Percentiles rank a stretch among this genome's conserved stretches.
Conservation (phyloP, 1,140 invertebrate species). For the Neodiprion virginianus region DNA sequence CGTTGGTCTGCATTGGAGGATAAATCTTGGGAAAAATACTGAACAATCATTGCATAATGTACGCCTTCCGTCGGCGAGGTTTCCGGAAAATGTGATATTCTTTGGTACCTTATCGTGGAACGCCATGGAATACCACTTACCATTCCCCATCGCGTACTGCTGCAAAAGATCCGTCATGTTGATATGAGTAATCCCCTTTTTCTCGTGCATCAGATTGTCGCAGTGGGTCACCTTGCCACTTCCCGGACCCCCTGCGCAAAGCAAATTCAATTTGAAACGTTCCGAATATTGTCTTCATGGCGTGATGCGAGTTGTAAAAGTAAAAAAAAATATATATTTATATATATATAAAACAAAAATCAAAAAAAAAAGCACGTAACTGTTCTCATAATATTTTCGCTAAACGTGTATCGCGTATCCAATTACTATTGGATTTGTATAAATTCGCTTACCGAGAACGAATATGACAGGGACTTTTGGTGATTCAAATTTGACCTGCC, state of each 20-base stretch:
- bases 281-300: background rate
- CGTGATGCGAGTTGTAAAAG: background rate
- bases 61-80: too few species aligned
- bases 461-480: conserved; percentile 87
- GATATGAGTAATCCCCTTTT: conserved; percentile 82
- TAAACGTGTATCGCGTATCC: background rate
- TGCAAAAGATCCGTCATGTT: conserved; percentile 90
- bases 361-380: conserved; percentile 2
- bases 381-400: background rate
- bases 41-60: too few species aligned
- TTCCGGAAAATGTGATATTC: too few species aligned
- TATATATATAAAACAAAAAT: conserved; percentile 6
- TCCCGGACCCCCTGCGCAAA: conserved; percentile 77
- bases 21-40: too few species aligned
- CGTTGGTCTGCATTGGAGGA: too few species aligned
- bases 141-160: conserved; percentile 86
- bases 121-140: conserved; percentile 58
- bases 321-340: background rate
- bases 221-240: conserved; percentile 93
- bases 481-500: conserved; percentile 81
- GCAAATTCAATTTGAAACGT: conserved; percentile 11
- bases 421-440: background rate
- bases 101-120: too few species aligned
- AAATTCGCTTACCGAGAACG: conserved; percentile 72
- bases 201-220: conserved; percentile 86